Evolutionary conservation across 2,888 invertebrate genomes (phyloP).

Genomic region (Antheraea yamamai): DNA sequence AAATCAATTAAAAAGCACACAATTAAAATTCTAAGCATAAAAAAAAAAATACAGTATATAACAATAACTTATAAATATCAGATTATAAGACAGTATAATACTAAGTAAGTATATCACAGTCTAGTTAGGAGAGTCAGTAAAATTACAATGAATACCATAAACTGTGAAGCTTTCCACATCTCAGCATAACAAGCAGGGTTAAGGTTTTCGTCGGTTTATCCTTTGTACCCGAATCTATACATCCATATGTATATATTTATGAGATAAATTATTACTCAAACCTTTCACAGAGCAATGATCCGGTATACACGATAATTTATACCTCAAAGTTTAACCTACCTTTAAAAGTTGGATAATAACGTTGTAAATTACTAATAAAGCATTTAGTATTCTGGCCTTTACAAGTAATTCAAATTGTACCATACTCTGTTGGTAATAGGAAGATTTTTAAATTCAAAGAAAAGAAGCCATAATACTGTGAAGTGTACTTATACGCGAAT

Average conservation of each 20-base stretch:
- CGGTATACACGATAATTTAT: slow-evolving; percentile 6
- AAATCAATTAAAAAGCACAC: no score
- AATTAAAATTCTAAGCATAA: no score
- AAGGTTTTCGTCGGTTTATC: not conserved
- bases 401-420: slow-evolving; percentile 1
- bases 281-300: slow-evolving; percentile 11
- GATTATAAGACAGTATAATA: no score
- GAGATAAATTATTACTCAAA: not conserved
- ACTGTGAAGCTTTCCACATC: not conserved
- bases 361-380: slow-evolving; percentile 4
- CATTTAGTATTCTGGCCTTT: slow-evolving; percentile 6
- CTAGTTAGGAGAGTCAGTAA: slow-evolving; percentile 5
- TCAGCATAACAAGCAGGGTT: not conserved
- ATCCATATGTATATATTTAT: not conserved
- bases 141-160: slow-evolving; percentile 8
- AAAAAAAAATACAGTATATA: no score
- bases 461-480: not conserved
- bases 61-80: no score
- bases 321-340: slow-evolving; percentile 3
- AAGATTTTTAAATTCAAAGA: not conserved
- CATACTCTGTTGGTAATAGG: not conserved
- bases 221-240: not conserved
- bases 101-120: not conserved
- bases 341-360: not conserved
- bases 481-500: no score